Evolutionary conservation across 92 coral and sea anemone species (phyloP).

Genomic region (Pocillopora meandrina): DNA sequence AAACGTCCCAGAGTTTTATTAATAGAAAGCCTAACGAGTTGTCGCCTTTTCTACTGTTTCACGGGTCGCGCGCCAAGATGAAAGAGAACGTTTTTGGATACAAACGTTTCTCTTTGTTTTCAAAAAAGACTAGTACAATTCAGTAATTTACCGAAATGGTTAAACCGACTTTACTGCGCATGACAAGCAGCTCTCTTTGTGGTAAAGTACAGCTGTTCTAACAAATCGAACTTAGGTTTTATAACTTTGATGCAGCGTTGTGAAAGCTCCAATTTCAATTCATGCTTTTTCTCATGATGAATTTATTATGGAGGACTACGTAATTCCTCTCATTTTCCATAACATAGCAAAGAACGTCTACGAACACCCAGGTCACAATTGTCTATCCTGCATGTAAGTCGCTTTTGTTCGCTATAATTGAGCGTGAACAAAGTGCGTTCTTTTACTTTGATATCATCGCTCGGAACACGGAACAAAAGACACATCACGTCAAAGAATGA

Average conservation of each 20-base stretch:
- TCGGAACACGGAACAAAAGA: conserved; percentile 34
- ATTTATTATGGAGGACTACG: background rate
- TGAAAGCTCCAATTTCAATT: background rate
- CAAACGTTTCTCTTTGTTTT: conserved; percentile 19
- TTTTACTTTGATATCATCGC: conserved; percentile 36
- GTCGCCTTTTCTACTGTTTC: background rate
- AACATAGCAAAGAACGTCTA: conserved; percentile 7
- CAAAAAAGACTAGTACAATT: conserved; percentile 9
- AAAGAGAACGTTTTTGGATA: conserved; percentile 11
- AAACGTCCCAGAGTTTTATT: conserved; percentile 19
- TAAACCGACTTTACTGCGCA: conserved; percentile 14
- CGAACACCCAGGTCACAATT: conserved; percentile 24
- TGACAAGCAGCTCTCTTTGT: conserved; percentile 31
- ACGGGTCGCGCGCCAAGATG: background rate
- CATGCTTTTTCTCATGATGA: conserved; percentile 10
- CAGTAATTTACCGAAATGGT: conserved; percentile 21
- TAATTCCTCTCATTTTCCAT: background rate
- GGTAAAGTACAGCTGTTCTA: conserved; percentile 37
- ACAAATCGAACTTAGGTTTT: conserved; percentile 20
- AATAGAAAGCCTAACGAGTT: conserved; percentile 12
- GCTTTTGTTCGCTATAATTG: conserved; percentile 37
- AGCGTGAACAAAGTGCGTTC: conserved; percentile 49
- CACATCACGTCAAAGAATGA: background rate
- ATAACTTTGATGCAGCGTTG: conserved; percentile 21
- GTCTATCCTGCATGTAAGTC: background rate